phyloP scores from a whole-genome alignment of 1,140 invertebrate genomes.

The Patella vulgata region DNA sequence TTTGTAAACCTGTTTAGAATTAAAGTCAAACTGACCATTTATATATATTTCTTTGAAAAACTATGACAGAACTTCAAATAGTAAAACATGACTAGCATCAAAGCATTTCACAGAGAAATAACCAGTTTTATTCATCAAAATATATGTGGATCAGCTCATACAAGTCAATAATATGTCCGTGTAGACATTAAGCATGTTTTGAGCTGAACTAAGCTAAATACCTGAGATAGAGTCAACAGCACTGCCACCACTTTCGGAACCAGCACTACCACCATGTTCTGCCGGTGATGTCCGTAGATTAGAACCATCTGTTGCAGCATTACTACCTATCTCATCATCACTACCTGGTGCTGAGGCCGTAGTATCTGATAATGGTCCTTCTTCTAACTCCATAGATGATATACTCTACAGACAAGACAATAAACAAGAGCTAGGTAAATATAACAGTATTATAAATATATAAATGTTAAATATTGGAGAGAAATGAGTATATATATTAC shows the following conservation, averaged over 20 bases:
- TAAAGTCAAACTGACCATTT: too few relatives aligned
- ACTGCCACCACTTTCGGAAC: conserved; percentile 84
- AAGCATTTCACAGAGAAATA: too few relatives aligned
- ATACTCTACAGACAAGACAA: conserved; percentile 28
- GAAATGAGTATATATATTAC: background rate
- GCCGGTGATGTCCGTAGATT: conserved; percentile 90
- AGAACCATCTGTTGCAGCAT: conserved; percentile 90
- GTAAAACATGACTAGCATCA: too few relatives aligned
- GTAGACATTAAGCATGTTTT: too few relatives aligned
- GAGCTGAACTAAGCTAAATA: too few relatives aligned
- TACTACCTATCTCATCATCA: conserved; percentile 91
- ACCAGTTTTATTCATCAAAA: too few relatives aligned
- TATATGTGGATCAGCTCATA: too few relatives aligned
- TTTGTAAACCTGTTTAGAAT: too few relatives aligned
- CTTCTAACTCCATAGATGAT: conserved; percentile 37
- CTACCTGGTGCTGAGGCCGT: conserved; percentile 86
- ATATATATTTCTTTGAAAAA: too few relatives aligned
- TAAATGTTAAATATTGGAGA: background rate
- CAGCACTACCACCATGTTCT: conserved; percentile 72
- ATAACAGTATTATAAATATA: background rate
- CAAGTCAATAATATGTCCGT: too few relatives aligned
- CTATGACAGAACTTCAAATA: too few relatives aligned
- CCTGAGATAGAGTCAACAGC: conserved; percentile 90
- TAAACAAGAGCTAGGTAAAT: background rate
- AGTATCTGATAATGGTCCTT: conserved; percentile 73